Conservation (phyloP, 2,888 invertebrate species). For the Chaetoderma sp. region DNA sequence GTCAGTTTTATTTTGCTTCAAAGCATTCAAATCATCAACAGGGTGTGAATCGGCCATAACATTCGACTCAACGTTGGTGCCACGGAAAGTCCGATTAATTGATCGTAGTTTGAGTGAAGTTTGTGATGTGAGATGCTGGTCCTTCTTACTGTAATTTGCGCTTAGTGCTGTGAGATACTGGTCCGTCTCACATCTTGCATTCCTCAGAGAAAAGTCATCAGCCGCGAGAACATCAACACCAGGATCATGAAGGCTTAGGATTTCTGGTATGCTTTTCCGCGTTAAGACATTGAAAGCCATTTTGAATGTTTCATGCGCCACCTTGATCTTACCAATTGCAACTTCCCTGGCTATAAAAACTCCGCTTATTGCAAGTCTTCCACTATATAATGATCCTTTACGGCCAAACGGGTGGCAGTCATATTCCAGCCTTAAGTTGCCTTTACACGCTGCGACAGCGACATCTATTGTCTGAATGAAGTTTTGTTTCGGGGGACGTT, state of each 20-base stretch:
- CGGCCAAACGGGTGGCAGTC: too few relatives aligned
- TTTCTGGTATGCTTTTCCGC: conserved; percentile 44
- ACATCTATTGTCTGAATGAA: conserved; percentile 49
- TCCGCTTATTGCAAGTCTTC: conserved; percentile 37
- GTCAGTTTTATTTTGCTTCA: too few relatives aligned
- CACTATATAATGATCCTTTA: conserved; percentile 47
- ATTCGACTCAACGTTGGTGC: too few relatives aligned
- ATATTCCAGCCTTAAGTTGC: conserved; percentile 41
- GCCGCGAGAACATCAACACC: conserved; percentile 48
- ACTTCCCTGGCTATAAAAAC: conserved; percentile 49
- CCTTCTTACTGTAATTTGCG: too few relatives aligned
- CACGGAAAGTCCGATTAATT: too few relatives aligned
- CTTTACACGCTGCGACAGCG: conserved; percentile 47
- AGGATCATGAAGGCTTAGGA: conserved; percentile 44
- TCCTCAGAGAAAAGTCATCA: too few relatives aligned
- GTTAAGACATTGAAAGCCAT: conserved; percentile 45
- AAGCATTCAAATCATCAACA: too few relatives aligned
- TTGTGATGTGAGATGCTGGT: too few relatives aligned
- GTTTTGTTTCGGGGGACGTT: conserved; percentile 39
- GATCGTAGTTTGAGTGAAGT: too few relatives aligned
- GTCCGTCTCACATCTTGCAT: too few relatives aligned
- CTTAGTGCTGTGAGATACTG: too few relatives aligned
- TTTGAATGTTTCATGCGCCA: conserved; percentile 49
- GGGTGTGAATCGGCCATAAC: too few relatives aligned
- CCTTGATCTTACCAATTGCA: conserved; percentile 48